phyloP scores from a whole-genome alignment of 2,797 vertebrate genomes.

The Borostomias antarcticus region DNA sequence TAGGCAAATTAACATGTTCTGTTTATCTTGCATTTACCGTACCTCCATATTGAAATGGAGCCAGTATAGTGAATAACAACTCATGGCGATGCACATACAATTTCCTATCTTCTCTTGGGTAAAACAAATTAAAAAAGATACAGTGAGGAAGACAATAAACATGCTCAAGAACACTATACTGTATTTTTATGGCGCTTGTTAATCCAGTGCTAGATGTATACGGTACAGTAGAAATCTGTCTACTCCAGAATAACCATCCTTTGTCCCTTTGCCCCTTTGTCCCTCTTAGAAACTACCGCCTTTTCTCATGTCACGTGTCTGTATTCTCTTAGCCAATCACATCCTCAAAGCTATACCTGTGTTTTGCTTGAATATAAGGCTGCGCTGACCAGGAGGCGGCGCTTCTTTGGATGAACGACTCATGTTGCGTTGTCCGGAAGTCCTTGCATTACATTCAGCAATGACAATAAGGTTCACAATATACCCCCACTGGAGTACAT shows the following conservation, averaged over 20 bases:
- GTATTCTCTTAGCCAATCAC: too few species aligned
- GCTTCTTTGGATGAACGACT: too few species aligned
- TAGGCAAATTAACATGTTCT: neutral
- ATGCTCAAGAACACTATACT: neutral
- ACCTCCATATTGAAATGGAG: neutral
- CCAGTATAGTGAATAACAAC: neutral
- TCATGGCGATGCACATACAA: neutral
- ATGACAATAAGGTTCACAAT: too few species aligned
- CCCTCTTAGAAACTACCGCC: too few species aligned
- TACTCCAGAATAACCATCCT: too few species aligned
- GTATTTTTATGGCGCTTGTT: conserved; percentile 15
- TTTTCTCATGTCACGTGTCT: too few species aligned
- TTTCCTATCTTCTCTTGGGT: neutral
- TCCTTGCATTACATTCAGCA: too few species aligned
- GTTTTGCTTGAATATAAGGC: too few species aligned
- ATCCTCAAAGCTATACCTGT: too few species aligned
- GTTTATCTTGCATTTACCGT: neutral
- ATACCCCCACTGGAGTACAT: too few species aligned
- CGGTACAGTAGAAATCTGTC: neutral
- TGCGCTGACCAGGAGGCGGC: too few species aligned
- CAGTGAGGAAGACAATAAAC: neutral
- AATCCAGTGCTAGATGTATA: conserved; percentile 16
- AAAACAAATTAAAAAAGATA: neutral
- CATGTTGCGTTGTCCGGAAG: too few species aligned
- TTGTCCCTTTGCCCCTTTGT: neutral